Conservation (phyloP, 2,113 vertebrate genomes). For the Empidonax traillii region DNA sequence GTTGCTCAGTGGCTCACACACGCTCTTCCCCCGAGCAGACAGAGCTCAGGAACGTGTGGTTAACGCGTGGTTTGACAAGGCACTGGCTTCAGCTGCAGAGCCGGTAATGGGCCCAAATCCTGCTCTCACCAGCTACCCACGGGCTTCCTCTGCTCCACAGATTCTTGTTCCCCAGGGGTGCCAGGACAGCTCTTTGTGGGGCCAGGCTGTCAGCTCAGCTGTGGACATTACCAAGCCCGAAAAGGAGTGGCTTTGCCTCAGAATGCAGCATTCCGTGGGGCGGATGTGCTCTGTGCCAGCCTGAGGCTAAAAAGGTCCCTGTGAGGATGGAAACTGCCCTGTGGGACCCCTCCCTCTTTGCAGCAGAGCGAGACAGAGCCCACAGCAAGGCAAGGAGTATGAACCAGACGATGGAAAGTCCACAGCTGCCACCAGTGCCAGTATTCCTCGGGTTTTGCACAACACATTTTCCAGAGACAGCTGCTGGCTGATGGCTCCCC, state of each 20-base stretch:
- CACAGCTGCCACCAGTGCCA: too few species aligned
- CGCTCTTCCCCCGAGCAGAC: neutral
- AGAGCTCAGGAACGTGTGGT: neutral
- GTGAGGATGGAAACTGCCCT: too few species aligned
- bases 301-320: neutral
- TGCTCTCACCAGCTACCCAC: neutral
- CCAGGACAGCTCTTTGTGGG: neutral
- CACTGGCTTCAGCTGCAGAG: neutral
- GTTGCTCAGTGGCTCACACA: neutral
- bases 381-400: too few species aligned
- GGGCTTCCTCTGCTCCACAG: neutral
- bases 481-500: too few species aligned
- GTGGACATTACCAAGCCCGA: neutral
- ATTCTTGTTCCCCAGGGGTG: neutral
- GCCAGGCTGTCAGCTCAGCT: neutral
- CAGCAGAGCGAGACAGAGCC: too few species aligned
- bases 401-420: too few species aligned
- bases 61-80: neutral
- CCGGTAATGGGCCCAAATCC: neutral
- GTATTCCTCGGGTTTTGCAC: too few species aligned
- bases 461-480: too few species aligned
- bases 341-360: too few species aligned
- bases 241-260: neutral
- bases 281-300: neutral
- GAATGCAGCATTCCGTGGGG: fast-evolving